Evolutionary conservation across 2,113 vertebrate species (phyloP).

Genomic region (Erythrocercus mccallii): DNA sequence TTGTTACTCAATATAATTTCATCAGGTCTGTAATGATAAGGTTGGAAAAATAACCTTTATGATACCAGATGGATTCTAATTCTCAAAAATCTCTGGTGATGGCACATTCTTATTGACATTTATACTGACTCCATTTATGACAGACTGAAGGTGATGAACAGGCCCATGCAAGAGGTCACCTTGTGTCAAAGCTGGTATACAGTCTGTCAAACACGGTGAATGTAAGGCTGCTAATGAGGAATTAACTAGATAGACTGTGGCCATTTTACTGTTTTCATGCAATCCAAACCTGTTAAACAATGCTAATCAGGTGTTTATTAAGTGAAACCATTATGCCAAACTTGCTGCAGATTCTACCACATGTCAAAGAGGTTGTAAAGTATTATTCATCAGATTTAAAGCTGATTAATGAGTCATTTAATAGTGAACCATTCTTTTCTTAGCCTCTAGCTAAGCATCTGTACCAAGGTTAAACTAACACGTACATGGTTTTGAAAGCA

Average conservation of each 20-base stretch:
- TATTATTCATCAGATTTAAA: constrained; percentile 78
- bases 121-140: constrained; percentile 73
- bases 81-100: constrained; percentile 64
- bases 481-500: constrained; percentile 20
- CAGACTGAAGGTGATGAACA: constrained; percentile 75
- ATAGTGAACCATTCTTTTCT: constrained; percentile 58
- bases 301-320: constrained; percentile 84
- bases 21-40: constrained; percentile 52
- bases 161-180: constrained; percentile 74
- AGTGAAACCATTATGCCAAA: constrained; percentile 77
- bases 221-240: constrained; percentile 78
- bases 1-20: constrained; percentile 49
- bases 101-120: constrained; percentile 74
- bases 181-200: constrained; percentile 74
- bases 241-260: constrained; percentile 76
- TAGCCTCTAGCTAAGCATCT: constrained; percentile 58
- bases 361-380: constrained; percentile 78
- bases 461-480: constrained; percentile 71
- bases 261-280: constrained; percentile 74
- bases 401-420: constrained; percentile 74
- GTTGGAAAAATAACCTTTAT: constrained; percentile 69
- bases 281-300: constrained; percentile 75
- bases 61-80: constrained; percentile 60
- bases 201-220: constrained; percentile 70
- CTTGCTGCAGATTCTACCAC: constrained; percentile 64